Evolutionary conservation across 1,140 invertebrate species (phyloP).

Genomic region (Bombus confusus): DNA sequence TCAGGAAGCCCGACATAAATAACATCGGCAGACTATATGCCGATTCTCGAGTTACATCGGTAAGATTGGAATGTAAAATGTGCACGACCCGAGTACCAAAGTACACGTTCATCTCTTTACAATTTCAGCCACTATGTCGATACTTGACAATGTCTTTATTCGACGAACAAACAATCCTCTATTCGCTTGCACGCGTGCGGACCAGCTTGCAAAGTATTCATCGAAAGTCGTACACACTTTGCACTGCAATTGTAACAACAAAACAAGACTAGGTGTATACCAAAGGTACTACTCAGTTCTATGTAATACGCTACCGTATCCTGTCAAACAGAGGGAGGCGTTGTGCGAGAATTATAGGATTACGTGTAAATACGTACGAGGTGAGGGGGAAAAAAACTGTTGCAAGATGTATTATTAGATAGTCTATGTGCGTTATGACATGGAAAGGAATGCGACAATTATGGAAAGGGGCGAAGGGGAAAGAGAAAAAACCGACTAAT

Average conservation of each 20-base stretch:
- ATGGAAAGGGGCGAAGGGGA: no score
- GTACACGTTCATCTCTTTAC: background rate
- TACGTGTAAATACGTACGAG: background rate
- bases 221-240: background rate
- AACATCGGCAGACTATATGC: constrained; percentile 40
- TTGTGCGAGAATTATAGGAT: constrained; percentile 49
- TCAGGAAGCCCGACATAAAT: constrained; percentile 53
- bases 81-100: background rate
- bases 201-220: background rate
- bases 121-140: background rate
- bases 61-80: constrained; percentile 11
- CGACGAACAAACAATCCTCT: background rate
- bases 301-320: constrained; percentile 48
- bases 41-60: constrained; percentile 38
- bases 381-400: background rate
- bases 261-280: constrained; percentile 49
- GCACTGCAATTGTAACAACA: constrained; percentile 35
- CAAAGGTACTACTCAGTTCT: constrained; percentile 35
- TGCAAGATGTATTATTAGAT: constrained; percentile 2
- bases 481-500: constrained; percentile 1
- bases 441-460: background rate
- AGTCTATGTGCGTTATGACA: background rate
- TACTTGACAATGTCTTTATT: background rate
- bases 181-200: no score
- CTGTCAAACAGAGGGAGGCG: constrained; percentile 46